Evolutionary conservation across 2,797 vertebrate genomes (phyloP).

Genomic region (Liparis tanakae): DNA sequence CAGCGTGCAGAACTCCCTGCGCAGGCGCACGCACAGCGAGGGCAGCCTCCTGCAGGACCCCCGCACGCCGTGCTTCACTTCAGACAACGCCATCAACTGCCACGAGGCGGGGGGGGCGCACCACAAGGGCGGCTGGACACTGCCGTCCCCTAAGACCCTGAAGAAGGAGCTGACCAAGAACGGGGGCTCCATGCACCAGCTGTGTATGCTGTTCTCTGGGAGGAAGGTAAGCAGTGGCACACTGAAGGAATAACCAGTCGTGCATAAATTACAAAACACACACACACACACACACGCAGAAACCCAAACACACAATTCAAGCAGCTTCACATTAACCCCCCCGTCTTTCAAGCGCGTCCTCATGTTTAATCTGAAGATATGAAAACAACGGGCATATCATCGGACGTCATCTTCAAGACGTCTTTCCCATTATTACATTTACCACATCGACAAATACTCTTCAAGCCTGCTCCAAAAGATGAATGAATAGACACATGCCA

Average conservation of each 20-base stretch:
- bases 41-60: conserved; percentile 94
- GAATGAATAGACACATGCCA: conserved; percentile 32
- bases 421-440: conserved; percentile 6
- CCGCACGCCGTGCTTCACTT: conserved; percentile 89
- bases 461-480: conserved; percentile 12
- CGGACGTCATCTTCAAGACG: conserved; percentile 8
- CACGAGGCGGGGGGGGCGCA: conserved; percentile 78
- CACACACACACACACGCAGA: conserved; percentile 12
- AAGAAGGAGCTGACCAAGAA: conserved; percentile 94
- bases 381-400: conserved; percentile 17
- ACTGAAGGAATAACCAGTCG: neutral
- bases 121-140: conserved; percentile 84
- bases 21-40: conserved; percentile 95
- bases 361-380: neutral
- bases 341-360: conserved; percentile 4
- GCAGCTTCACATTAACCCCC: conserved; percentile 6
- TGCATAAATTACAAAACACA: neutral
- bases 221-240: conserved; percentile 86
- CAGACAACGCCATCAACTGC: conserved; percentile 94
- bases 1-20: conserved; percentile 90
- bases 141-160: conserved; percentile 92
- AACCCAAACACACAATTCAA: conserved; percentile 17
- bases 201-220: conserved; percentile 92
- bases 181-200: conserved; percentile 94
- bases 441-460: neutral